Base-by-base conservation (phyloP, 2,113 vertebrate genomes). In the Struthio camelus region DNA sequence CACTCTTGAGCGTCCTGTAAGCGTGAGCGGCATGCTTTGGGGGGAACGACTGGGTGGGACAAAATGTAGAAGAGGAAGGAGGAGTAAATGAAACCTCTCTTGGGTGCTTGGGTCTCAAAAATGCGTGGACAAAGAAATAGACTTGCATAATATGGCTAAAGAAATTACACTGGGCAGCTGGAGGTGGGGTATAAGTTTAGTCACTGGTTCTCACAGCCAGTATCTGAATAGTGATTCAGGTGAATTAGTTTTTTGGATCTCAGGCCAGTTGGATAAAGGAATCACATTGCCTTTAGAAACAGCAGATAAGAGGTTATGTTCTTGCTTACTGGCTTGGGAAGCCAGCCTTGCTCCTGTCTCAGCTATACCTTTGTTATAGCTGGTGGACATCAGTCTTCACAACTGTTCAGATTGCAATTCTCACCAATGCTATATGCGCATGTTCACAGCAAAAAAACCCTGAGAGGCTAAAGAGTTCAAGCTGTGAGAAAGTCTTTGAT, bases 181-280 rank as follows among this genome's bases (percentile, higher is more conserved):
- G 24, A 73, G 62, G 67, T 70, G 36, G 34, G 70, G 34, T 69
- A 76, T 71, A 32, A 69, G 51, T 53, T 51, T 67, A 40, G 81
- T n/a, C 3, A 4, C 25, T 79, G 61, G 10, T 76, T 72, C 38
- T 80, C 1, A 4, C 9, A 48, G 42, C 59, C 85, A 76, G 48
- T 48, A 44, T 79, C 42, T 0, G 0, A 79, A 48, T 4, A 1
- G 28, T 22, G 7, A 65, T 59, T 79, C 3, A 2, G 44, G 32
- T 79, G 48, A 38, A 50, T 88, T 42, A 9, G 5, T 64, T 66
- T 64, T 36, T 3, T 59, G 30, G 44, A 2, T 50, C n/a, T 77
- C 50, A 48, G 50, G 14, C 34, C 2, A 8, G 23, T 44, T 75
- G 54, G 22, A 89, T 66, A 61, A 89, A 58, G 12, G 67, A 53